Base-by-base conservation (phyloP, 2,113 vertebrate species). In the Lophura nycthemera region DNA sequence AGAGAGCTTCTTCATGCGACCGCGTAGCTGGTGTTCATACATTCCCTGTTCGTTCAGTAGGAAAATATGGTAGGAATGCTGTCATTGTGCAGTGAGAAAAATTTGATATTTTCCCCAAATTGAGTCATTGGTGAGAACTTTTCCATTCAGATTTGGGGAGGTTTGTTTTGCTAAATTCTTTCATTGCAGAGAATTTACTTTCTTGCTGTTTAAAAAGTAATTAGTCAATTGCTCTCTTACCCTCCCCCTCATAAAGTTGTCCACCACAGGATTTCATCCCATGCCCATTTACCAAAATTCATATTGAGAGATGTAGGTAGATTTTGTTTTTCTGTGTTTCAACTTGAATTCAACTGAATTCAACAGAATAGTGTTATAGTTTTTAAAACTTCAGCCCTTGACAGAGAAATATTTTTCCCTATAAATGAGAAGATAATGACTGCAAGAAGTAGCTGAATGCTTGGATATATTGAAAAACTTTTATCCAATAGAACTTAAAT, bases 21-120 rank as follows among this genome's bases (percentile, higher is more conserved):
- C 34, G 21, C 86, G 81, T 94, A 94, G 69, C 90, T 96, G 72
- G 76, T 77, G 86, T 91, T 95, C 75, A 21, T 88, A 20, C 88
- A 91, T 78, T 94, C 65, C 72, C 80, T 78, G 83, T 80, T 91
- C 69, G 78, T 86, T 96, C 93, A 90, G 2, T 81, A 80, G 93
- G 86, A 96, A 95, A 95, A 91, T 88, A 94, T 91, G 88, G 90
- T 77, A 88, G 83, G 93, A 96, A 95, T 94, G 90, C 80, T 92
- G 79, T 92, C 69, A 69, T 76, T 78, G 32, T 86, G 85, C 42
- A 45, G 72, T 90, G 83, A 94, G 83, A 83, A 71, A 93, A 94
- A 73, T 88, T 84, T 92, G 82, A 67, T 96, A 61, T 93, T 90
- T 95, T 93, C 43, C 32, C 47, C 19, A 83, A 60, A 85, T 81